phyloP scores from a whole-genome alignment of 2,113 vertebrate species.

The Eupsittula cactorum region DNA sequence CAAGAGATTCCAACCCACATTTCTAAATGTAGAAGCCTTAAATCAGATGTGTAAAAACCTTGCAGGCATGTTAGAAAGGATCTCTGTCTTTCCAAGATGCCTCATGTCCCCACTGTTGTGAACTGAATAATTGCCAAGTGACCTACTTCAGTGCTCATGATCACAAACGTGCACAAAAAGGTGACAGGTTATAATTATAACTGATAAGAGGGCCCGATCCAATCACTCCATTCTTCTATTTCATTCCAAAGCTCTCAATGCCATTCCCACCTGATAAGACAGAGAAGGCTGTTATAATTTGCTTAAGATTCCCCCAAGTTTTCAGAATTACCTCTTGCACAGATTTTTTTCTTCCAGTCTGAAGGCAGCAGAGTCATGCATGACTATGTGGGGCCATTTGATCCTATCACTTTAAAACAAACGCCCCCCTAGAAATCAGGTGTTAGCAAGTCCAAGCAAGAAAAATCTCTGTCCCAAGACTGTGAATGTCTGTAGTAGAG shows the following conservation, averaged over 20 bases:
- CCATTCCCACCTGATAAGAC: neutral
- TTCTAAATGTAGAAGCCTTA: neutral
- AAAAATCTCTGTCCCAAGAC: conserved; percentile 23
- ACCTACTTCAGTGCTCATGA: neutral
- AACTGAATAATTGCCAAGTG: neutral
- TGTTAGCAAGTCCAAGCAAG: conserved; percentile 51
- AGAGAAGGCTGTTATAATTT: neutral
- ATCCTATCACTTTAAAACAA: conserved; percentile 53
- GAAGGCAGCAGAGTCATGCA: conserved; percentile 45
- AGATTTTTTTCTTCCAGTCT: neutral
- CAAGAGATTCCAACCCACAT: neutral
- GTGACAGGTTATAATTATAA: neutral
- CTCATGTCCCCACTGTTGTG: neutral
- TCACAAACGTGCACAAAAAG: neutral
- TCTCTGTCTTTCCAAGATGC: neutral
- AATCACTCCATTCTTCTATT: neutral
- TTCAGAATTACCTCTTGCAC: conserved; percentile 30
- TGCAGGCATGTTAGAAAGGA: neutral
- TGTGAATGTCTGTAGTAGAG: conserved; percentile 20
- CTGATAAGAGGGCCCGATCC: neutral
- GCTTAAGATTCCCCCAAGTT: neutral
- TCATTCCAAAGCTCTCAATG: neutral
- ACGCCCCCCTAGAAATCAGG: conserved; percentile 18
- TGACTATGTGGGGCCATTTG: conserved; percentile 50
- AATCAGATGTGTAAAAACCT: neutral